These are phyloP conservation scores for Apaloderma vittatum DNA, from an alignment of 2,113 vertebrate genomes.

Conservation along the genomic window DNA sequence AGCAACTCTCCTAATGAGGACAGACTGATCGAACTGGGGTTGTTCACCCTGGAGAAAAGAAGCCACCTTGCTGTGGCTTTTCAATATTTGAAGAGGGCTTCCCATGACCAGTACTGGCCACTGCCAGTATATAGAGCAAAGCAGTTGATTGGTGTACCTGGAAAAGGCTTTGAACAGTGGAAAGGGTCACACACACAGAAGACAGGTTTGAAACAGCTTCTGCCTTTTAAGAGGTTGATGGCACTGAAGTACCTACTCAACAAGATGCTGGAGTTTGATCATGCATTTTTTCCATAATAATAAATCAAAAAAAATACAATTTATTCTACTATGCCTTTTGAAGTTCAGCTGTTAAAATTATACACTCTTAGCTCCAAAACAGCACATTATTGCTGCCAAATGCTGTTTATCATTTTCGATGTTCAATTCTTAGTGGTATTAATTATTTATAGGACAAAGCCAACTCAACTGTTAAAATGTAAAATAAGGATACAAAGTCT, in stretches of 20 bases:
- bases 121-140: neutral
- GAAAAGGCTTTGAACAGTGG: neutral
- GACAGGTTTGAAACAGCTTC: neutral
- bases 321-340: neutral
- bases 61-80: neutral
- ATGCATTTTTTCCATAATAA: neutral
- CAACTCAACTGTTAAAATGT: slow-evolving; percentile 15
- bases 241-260: neutral
- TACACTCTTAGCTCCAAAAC: neutral
- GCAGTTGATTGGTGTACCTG: neutral
- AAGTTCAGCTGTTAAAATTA: slow-evolving; percentile 15
- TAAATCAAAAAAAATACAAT: neutral
- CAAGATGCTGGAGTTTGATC: neutral
- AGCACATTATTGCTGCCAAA: slow-evolving; percentile 48
- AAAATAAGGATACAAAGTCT: slow-evolving; percentile 24
- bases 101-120: neutral
- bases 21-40: neutral
- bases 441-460: slow-evolving; percentile 62
- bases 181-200: neutral
- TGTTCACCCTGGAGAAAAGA: neutral
- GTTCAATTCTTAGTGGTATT: slow-evolving; percentile 46
- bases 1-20: no score
- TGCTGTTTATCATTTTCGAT: slow-evolving; percentile 37
- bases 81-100: neutral
- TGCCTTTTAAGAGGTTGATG: neutral